phyloP scores from a whole-genome alignment of 92 coral and sea anemone genomes.

The Umimayanthus chanpuru region DNA sequence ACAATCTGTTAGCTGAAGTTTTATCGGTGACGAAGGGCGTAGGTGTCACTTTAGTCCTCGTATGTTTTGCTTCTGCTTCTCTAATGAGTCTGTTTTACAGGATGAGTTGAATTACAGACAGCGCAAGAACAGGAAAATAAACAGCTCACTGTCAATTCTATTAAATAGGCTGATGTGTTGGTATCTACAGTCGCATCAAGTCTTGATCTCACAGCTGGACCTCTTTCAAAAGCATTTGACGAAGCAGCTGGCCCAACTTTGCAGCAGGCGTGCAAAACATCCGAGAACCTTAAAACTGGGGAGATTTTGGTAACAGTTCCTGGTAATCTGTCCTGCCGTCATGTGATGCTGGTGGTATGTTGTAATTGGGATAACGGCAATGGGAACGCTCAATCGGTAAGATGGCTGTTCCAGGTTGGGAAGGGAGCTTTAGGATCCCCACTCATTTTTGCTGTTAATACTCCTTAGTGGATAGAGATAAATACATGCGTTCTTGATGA shows the following conservation, averaged over 20 bases:
- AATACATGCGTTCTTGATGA: too few relatives aligned
- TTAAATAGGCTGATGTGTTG: slow-evolving; percentile 46
- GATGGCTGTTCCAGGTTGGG: neutral
- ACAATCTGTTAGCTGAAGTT: too few relatives aligned
- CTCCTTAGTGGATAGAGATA: too few relatives aligned
- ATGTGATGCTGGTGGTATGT: slow-evolving; percentile 61
- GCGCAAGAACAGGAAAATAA: too few relatives aligned
- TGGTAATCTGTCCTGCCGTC: slow-evolving; percentile 49
- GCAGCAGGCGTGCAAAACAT: slow-evolving; percentile 30
- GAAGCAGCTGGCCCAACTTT: slow-evolving; percentile 48
- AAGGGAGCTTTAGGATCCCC: neutral
- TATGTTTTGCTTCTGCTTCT: too few relatives aligned
- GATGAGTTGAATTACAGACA: too few relatives aligned
- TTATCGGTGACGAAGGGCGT: too few relatives aligned
- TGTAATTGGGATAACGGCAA: slow-evolving; percentile 56
- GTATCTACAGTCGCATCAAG: slow-evolving; percentile 44
- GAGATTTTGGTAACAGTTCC: slow-evolving; percentile 51
- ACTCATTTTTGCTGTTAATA: neutral
- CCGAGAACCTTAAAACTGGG: slow-evolving; percentile 41
- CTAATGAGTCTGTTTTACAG: too few relatives aligned
- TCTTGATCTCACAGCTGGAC: slow-evolving; percentile 46
- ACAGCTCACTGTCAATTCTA: neutral
- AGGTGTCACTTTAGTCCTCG: too few relatives aligned
- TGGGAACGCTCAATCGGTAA: slow-evolving; percentile 51
- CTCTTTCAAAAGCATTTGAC: slow-evolving; percentile 46